Percentiles rank a stretch among this genome's conserved stretches.
Evolutionary conservation across 2,113 vertebrate genomes (phyloP).

Genomic region (Tor tambroides): DNA sequence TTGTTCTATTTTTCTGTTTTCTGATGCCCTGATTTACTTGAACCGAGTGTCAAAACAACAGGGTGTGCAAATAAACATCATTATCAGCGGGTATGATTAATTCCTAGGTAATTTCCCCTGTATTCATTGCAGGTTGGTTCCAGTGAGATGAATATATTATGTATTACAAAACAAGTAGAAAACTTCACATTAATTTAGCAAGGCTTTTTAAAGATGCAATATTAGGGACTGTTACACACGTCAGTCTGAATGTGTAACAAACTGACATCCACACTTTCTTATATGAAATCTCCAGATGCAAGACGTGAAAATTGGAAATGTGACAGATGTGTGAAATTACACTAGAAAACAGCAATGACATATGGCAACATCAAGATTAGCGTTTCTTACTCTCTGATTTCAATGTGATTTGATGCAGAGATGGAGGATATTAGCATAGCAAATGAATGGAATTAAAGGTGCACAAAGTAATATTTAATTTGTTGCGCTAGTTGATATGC

Average conservation of each 20-base stretch:
- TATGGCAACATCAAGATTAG: neutral
- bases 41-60: neutral
- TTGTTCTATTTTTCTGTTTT: too few relatives aligned
- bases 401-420: neutral
- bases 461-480: neutral
- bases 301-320: conserved; percentile 20
- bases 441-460: neutral
- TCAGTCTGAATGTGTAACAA: neutral
- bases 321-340: conserved; percentile 12
- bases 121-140: neutral
- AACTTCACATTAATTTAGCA: neutral
- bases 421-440: neutral
- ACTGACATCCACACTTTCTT: neutral
- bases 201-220: neutral
- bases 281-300: neutral
- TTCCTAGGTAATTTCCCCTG: neutral
- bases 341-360: neutral
- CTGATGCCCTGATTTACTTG: neutral
- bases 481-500: neutral
- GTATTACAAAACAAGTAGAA: neutral
- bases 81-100: neutral
- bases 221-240: neutral
- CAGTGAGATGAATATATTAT: neutral
- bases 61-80: neutral
- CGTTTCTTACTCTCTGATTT: neutral